phyloP scores from a whole-genome alignment of 2,888 invertebrate genomes.

The Mechanitis mazaeus region DNA sequence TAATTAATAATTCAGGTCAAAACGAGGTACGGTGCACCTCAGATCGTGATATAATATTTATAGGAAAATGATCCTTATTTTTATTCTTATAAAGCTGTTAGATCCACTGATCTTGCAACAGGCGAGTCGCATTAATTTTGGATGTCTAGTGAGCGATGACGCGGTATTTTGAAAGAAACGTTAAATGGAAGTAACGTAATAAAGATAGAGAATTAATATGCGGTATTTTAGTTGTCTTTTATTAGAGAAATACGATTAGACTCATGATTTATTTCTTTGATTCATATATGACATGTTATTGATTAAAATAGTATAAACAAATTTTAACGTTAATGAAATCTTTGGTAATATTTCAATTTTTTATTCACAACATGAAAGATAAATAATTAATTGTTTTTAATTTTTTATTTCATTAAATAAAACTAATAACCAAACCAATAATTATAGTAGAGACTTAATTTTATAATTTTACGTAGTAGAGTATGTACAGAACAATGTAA shows the following conservation, averaged over 20 bases:
- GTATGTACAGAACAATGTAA: constrained; percentile 14
- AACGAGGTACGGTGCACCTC: constrained; percentile 44
- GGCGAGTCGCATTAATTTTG: constrained; percentile 20
- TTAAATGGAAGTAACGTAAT: constrained; percentile 27
- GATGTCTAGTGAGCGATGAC: constrained; percentile 20
- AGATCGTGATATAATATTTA: constrained; percentile 38
- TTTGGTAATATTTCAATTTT: not conserved
- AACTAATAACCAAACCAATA: constrained; percentile 6
- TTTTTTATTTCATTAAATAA: constrained; percentile 1
- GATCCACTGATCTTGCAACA: not conserved
- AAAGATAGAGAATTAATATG: constrained; percentile 37
- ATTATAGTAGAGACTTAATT: constrained; percentile 19
- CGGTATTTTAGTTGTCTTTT: constrained; percentile 28
- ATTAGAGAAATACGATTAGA: constrained; percentile 14
- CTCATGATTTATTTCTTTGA: constrained; percentile 10
- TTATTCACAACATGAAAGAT: not conserved
- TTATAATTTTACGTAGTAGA: constrained; percentile 14
- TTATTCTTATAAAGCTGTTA: constrained; percentile 19
- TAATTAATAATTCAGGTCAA: constrained; percentile 68
- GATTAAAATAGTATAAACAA: not conserved
- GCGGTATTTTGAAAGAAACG: constrained; percentile 29
- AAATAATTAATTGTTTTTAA: not conserved
- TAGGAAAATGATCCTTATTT: constrained; percentile 32
- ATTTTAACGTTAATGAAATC: constrained; percentile 1
- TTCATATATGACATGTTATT: constrained; percentile 3